Conservation (phyloP, 2,797 vertebrate genomes). For the Toxotes lorentzi region DNA sequence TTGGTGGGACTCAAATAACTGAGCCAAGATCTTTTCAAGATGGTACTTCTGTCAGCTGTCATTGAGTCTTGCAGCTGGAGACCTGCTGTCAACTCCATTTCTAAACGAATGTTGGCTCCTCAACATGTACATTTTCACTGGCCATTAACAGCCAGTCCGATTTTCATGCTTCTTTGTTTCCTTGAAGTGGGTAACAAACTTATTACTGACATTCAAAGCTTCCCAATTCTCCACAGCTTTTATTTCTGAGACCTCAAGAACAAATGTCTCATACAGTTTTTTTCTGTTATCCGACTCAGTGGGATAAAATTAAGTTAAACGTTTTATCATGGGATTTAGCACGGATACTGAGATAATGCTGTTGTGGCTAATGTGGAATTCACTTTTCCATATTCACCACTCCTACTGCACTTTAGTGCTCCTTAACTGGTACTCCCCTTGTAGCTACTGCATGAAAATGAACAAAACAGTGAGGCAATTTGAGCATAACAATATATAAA, state of each 20-base stretch:
- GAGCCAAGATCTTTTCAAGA: constrained; percentile 50
- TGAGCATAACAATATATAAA: not conserved
- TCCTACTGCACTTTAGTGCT: not conserved
- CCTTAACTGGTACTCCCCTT: not conserved
- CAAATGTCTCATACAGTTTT: constrained; percentile 1
- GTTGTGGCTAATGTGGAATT: not conserved
- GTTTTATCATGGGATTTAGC: not conserved
- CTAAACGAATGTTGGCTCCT: constrained; percentile 24
- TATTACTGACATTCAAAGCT: constrained; percentile 12
- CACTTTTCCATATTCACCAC: not conserved
- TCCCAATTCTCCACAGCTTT: not conserved
- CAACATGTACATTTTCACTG: constrained; percentile 12
- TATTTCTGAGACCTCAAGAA: constrained; percentile 1
- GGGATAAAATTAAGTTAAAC: not conserved
- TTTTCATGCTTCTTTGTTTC: constrained; percentile 31
- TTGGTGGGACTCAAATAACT: constrained; percentile 9
- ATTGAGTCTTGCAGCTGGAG: constrained; percentile 52
- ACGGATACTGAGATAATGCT: constrained; percentile 1
- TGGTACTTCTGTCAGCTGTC: constrained; percentile 45
- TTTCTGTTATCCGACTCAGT: constrained; percentile 5
- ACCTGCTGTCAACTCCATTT: constrained; percentile 40
- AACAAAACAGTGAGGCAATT: not conserved
- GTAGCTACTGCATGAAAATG: not conserved
- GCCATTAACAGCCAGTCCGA: constrained; percentile 27
- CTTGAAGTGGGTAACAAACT: constrained; percentile 19